Conservation (phyloP, 2,888 invertebrate genomes). For the Bursaphelenchus okinawaensis region DNA sequence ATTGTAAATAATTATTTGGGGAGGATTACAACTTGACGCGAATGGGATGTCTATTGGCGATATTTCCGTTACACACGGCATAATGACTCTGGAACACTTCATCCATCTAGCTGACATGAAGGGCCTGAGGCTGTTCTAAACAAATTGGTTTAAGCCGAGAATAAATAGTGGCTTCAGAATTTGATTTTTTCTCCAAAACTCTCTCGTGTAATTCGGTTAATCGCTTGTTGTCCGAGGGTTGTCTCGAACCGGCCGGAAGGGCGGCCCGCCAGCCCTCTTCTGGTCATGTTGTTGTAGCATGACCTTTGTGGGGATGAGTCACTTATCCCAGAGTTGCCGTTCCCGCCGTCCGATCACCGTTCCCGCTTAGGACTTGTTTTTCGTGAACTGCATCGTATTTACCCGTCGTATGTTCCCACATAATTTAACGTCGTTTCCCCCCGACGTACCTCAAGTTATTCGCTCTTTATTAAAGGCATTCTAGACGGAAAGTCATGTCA, state of each 20-base stretch:
- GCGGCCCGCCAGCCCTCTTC: neutral
- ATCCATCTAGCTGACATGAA: neutral
- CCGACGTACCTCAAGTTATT: neutral
- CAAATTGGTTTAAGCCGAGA: neutral
- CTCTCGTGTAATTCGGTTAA: neutral
- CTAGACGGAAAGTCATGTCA: neutral
- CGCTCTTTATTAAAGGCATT: neutral
- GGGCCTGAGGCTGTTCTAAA: neutral
- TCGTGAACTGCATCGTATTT: too few species aligned
- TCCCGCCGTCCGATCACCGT: too few species aligned
- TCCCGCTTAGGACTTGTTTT: too few species aligned
- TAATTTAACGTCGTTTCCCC: too few species aligned
- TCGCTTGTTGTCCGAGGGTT: neutral
- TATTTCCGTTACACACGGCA: too few species aligned
- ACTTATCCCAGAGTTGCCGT: too few species aligned
- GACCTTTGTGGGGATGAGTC: too few species aligned
- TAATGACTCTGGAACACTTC: too few species aligned
- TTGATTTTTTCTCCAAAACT: neutral
- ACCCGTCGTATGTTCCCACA: too few species aligned
- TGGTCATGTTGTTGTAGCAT: neutral
- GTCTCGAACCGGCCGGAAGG: neutral
- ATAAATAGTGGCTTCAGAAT: neutral
- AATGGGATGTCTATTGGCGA: too few species aligned
- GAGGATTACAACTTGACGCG: too few species aligned
- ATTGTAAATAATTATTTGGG: too few species aligned